Conservation (phyloP, 2,113 vertebrate species). For the Piprites chloris region DNA sequence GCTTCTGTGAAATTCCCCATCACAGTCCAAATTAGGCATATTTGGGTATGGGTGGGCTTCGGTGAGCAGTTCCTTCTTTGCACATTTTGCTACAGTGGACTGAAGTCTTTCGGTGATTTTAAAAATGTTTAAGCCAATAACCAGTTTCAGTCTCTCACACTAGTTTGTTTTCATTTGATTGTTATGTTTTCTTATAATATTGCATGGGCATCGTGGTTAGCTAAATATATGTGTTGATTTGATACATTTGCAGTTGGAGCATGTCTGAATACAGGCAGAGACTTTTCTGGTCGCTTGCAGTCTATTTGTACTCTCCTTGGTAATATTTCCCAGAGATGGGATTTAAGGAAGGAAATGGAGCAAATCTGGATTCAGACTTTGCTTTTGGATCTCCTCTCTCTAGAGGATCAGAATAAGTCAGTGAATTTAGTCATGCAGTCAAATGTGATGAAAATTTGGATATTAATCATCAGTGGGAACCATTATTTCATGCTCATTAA, state of each 20-base stretch:
- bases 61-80: neutral
- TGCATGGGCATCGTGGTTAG: neutral
- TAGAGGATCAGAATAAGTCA: neutral
- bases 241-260: neutral
- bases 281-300: neutral
- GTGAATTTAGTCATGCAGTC: neutral
- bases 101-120: neutral
- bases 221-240: neutral
- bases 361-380: neutral
- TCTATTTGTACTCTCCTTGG: neutral
- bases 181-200: neutral
- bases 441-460: neutral
- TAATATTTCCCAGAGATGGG: neutral
- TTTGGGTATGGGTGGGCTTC: neutral
- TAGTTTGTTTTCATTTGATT: neutral
- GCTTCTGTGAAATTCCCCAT: neutral
- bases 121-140: neutral
- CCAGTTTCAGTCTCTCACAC: neutral
- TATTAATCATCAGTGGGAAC: conserved; percentile 15
- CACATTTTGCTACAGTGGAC: neutral
- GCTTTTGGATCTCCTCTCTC: neutral
- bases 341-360: neutral
- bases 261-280: neutral
- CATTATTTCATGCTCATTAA: neutral
- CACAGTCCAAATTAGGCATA: neutral